These are phyloP conservation scores for Meloe dianella DNA, from an alignment of 2,888 invertebrate species.

Conservation along the genomic window DNA sequence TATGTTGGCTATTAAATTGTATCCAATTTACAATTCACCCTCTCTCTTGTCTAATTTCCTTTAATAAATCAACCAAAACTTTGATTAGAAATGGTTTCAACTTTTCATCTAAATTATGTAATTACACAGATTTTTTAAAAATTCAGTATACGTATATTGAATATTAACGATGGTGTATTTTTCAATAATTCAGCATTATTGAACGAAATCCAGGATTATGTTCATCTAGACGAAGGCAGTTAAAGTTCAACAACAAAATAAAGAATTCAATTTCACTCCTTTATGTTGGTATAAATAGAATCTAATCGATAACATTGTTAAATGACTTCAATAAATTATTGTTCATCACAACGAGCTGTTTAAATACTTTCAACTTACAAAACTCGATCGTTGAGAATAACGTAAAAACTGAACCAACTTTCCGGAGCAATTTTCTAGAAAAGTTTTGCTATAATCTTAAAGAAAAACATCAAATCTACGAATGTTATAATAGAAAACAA, in stretches of 20 bases:
- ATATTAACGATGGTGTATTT: background rate
- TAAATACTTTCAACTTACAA: background rate
- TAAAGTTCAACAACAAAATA: conserved; percentile 21
- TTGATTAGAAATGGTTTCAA: background rate
- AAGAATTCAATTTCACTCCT: conserved; percentile 28
- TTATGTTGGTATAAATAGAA: background rate
- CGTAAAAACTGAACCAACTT: background rate
- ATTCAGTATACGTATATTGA: background rate
- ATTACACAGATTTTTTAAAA: too few relatives aligned
- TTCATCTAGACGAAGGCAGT: conserved; percentile 16
- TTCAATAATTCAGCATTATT: conserved; percentile 1
- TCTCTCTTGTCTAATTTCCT: conserved; percentile 1
- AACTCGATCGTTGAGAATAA: background rate
- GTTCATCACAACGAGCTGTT: background rate
- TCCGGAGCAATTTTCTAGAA: background rate
- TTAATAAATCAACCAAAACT: background rate
- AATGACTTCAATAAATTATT: background rate
- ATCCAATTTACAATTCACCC: background rate
- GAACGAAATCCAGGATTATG: background rate
- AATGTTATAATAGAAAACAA: background rate
- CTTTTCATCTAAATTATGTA: background rate
- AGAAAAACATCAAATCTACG: background rate
- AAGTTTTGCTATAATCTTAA: background rate
- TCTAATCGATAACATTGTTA: too few relatives aligned
- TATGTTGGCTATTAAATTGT: background rate